phyloP scores from a whole-genome alignment of 2,113 vertebrate genomes.

The Oreochromis tanganicae region DNA sequence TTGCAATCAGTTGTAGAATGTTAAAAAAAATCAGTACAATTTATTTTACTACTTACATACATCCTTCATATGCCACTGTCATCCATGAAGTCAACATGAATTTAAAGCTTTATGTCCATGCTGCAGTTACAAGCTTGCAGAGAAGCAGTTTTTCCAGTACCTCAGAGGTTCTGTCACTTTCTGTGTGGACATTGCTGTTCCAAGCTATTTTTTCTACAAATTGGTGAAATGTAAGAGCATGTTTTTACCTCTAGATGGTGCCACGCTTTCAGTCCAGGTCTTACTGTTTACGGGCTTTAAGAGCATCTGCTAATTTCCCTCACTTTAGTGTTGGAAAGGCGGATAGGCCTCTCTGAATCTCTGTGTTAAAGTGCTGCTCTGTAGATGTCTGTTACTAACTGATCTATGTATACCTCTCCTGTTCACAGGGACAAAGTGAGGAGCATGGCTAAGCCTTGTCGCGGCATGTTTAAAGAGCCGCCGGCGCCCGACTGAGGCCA shows the following conservation, averaged over 20 bases:
- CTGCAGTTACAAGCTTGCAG: not conserved
- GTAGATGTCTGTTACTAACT: not conserved
- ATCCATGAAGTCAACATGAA: not conserved
- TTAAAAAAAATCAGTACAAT: not conserved
- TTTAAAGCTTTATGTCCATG: not conserved
- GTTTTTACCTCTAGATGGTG: conserved; percentile 43
- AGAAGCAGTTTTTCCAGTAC: not conserved
- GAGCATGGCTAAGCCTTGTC: not conserved
- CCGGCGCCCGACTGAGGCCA: conserved; percentile 27
- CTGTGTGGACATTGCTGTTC: not conserved
- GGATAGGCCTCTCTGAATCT: not conserved
- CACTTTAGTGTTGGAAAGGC: not conserved
- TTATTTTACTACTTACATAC: not conserved
- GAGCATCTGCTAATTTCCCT: not conserved
- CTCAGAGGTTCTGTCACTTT: not conserved
- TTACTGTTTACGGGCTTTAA: not conserved
- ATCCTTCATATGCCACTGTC: not conserved
- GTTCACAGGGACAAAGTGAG: not conserved
- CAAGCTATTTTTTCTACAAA: not conserved
- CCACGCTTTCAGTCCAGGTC: not conserved
- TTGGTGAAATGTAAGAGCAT: not conserved
- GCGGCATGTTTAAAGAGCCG: not conserved
- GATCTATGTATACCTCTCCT: not conserved
- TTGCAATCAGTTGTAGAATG: not conserved
- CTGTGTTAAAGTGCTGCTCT: not conserved